These are phyloP conservation scores for Panthera uncia DNA, from an alignment of 2,113 vertebrate species.

Conservation along the genomic window DNA sequence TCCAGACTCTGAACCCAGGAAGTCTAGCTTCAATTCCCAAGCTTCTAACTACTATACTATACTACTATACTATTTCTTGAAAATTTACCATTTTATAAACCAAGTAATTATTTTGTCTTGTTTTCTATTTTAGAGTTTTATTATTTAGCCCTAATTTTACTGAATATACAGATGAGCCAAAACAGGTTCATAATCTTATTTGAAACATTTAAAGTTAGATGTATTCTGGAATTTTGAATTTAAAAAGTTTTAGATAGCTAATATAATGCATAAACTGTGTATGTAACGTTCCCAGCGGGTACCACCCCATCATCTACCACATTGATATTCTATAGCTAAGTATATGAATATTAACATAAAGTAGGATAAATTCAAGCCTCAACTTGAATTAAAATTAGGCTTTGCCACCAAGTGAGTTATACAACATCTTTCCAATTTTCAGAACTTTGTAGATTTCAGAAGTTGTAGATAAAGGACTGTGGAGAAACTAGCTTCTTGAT, in stretches of 20 bases:
- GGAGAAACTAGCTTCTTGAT: not conserved
- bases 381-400: not conserved
- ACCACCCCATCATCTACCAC: not conserved
- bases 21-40: not conserved
- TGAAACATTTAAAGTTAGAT: conserved; percentile 7
- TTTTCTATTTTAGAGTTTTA: not conserved
- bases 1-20: not conserved
- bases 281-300: not conserved
- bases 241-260: not conserved
- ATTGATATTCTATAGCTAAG: not conserved
- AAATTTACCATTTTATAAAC: not conserved
- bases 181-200: not conserved
- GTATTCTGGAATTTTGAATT: conserved; percentile 30
- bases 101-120: not conserved
- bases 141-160: not conserved
- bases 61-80: not conserved
- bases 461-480: not conserved
- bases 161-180: conserved; percentile 17
- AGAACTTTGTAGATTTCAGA: not conserved
- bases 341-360: not conserved
- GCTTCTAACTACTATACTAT: not conserved
- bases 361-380: not conserved
- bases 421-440: not conserved
- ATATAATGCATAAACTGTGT: not conserved
- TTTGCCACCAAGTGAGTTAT: not conserved